Percentiles rank a stretch among this genome's conserved stretches.
phyloP scores from a whole-genome alignment of 2,113 vertebrate genomes.

The Plestiodon gilberti region DNA sequence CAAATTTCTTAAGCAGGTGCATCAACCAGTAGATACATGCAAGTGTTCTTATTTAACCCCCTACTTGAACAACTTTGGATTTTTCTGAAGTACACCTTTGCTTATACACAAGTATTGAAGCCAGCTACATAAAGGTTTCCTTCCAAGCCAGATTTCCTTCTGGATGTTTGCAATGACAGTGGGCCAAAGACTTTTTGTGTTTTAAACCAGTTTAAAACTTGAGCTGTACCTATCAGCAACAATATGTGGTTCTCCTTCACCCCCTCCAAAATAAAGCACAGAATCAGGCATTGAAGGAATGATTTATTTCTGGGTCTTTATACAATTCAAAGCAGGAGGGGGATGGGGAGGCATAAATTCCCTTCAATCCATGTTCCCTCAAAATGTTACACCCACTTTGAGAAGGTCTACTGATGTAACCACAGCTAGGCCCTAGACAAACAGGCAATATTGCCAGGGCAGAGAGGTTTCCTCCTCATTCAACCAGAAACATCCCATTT shows the following conservation, averaged over 20 bases:
- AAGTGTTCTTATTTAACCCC: not conserved
- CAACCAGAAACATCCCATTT: not conserved
- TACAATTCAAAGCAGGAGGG: slow-evolving; percentile 32
- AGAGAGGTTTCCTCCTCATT: slow-evolving; percentile 4
- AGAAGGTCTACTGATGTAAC: not conserved
- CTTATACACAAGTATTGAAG: not conserved
- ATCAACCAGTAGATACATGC: not conserved
- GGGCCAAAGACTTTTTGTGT: not conserved
- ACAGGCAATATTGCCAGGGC: not conserved
- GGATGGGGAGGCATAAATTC: slow-evolving; percentile 28
- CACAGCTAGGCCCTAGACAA: not conserved
- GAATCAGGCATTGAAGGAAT: slow-evolving; percentile 17
- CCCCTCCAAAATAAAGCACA: not conserved
- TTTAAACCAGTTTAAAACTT: not conserved
- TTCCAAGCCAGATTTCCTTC: not conserved
- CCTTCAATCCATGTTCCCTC: slow-evolving; percentile 30
- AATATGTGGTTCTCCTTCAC: no score
- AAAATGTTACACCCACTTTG: not conserved
- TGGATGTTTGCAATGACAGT: not conserved
- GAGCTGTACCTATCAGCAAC: not conserved
- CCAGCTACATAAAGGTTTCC: not conserved
- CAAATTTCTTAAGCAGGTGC: not conserved
- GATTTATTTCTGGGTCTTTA: slow-evolving; percentile 42
- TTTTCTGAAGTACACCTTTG: not conserved
- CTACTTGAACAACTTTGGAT: not conserved